A percentile compares a stretch with the other conserved stretches of the same genome.
Conservation (phyloP, 2,888 invertebrate genomes). For the Cordilura impudica region DNA sequence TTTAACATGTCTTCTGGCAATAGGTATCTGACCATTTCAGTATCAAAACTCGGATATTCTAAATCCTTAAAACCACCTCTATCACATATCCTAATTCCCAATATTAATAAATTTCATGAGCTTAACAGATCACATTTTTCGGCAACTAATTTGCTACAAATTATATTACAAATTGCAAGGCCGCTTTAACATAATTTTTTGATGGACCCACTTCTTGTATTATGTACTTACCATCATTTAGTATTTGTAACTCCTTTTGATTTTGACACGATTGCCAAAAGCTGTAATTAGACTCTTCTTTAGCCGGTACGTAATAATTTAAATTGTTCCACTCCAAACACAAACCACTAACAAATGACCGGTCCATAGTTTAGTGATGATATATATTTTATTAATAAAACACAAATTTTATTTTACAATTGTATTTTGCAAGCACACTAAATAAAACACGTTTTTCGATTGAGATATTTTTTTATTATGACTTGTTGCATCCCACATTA, state of each 20-base stretch:
- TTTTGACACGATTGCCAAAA: constrained; percentile 75
- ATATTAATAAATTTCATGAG: too few species aligned
- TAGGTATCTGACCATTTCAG: too few species aligned
- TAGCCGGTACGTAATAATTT: constrained; percentile 74
- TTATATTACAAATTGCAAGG: too few species aligned
- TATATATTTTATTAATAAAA: background rate
- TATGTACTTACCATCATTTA: constrained; percentile 71
- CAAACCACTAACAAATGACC: constrained; percentile 64
- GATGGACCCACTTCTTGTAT: background rate
- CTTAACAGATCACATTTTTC: too few species aligned
- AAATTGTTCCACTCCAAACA: constrained; percentile 76
- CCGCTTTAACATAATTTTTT: too few species aligned
- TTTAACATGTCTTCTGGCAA: too few species aligned
- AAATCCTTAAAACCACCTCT: too few species aligned
- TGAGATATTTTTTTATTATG: background rate
- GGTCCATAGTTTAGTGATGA: constrained; percentile 27
- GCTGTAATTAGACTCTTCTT: constrained; percentile 74
- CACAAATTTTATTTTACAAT: background rate
- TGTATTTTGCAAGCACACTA: background rate
- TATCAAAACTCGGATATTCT: too few species aligned
- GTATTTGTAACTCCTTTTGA: constrained; percentile 70
- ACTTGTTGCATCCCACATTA: background rate
- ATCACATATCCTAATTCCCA: too few species aligned
- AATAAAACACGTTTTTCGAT: background rate
- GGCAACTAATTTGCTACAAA: too few species aligned